phyloP scores from a whole-genome alignment of 1,140 invertebrate species.

The Neotoxoptera formosana region DNA sequence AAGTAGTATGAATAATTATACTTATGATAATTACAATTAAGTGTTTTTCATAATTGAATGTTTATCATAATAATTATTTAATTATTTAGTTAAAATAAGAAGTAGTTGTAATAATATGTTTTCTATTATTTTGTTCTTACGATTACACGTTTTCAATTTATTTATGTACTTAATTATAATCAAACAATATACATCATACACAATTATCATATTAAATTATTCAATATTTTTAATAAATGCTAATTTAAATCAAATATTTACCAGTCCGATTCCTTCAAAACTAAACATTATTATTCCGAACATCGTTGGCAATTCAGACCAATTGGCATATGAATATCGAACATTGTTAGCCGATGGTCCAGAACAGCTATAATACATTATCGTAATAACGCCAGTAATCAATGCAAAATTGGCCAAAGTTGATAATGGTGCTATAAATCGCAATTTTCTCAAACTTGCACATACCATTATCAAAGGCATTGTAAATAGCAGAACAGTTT shows the following conservation, averaged over 20 bases:
- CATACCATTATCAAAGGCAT: constrained; percentile 43
- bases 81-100: background rate
- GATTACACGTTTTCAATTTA: background rate
- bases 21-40: background rate
- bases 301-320: constrained; percentile 76
- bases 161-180: background rate
- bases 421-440: constrained; percentile 84
- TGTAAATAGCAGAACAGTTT: constrained; percentile 31
- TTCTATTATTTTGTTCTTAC: background rate
- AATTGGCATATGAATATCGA: constrained; percentile 65
- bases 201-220: background rate
- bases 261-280: constrained; percentile 86
- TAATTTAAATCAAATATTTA: constrained; percentile 59
- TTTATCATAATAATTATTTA: background rate
- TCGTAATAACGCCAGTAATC: constrained; percentile 77
- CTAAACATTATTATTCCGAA: constrained; percentile 90
- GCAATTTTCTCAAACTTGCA: constrained; percentile 72
- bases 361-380: constrained; percentile 74
- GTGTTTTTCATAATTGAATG: background rate
- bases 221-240: background rate
- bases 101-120: background rate
- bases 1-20: background rate
- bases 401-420: constrained; percentile 85
- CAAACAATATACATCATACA: background rate
- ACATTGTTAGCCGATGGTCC: constrained; percentile 58